Evolutionary conservation across 2,888 invertebrate species (phyloP), one percentile per base, ranked within the genome.

Genomic region (Elmis aenea): DNA sequence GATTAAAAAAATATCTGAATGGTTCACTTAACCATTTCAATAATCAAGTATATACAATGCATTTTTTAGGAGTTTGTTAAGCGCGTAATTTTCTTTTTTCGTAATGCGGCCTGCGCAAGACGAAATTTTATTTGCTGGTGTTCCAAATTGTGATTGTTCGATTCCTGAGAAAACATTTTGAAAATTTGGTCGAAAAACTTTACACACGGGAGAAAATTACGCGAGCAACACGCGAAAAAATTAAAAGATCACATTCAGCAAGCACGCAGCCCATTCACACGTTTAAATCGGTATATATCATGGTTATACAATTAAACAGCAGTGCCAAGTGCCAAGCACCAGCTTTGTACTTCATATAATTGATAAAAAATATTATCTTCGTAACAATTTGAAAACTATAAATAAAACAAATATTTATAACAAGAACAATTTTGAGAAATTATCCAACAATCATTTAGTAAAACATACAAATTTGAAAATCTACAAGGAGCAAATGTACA

Each of bases 371-470:
- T 57, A 57, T 58, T 48, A 56, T 48, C 49, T 47, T 46, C 54
- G 48, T 55, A 61, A 48, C 50, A 49, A 50, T 46, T 43, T 46
- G 42, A 50, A 50, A 54, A 58, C 55, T 52, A 58, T 58, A 61
- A 61, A 60, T 61, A 62, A 50, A 61, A 63, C 58, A 61, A 49
- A 60, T 32, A 51, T 46, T 41, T 42, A 54, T 58, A 65, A 65
- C 62, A 62, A 63, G 61, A 62, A 63, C 62, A 63, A 61, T 61
- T 62, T 59, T 52, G 57, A 59, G 50, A 58, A 43, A 48, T 45
- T 44, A 42, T 46, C 39, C 43, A 49, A 47, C 45, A 48, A 42
- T 42, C 32, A 45, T 38, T 37, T 38, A n/a, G 37, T 33, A 38
- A 42, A 32, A 38, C 38, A 37, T 35, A 38, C 34, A 44, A 41